Evolutionary conservation across 1,140 invertebrate genomes (phyloP), one percentile per base, ranked within the genome.

Genomic region (Caenorhabditis inopinata): DNA sequence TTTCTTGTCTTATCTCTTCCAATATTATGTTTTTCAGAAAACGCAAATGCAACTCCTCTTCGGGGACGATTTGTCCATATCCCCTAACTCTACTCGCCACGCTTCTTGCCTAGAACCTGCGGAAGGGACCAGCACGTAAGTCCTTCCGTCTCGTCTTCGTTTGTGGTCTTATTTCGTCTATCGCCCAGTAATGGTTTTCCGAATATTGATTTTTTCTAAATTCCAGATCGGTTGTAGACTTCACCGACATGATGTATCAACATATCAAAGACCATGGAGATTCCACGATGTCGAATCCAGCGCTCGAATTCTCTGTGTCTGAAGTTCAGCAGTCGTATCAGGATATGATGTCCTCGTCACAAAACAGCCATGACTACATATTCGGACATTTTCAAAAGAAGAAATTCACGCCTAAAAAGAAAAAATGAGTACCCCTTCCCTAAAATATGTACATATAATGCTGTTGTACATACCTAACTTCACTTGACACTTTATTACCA

Each of bases 221-320:
- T 58, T 68, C 23, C 32, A 68, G 58, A 38, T 18, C 58, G 3
- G 32, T 38, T 5, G 27, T 58, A 11, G 58, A 68, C n/a, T 68
- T 68, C 58, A 68, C 58, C 32, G 58, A 68, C 4, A 38, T 68
- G 58, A 68, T 68, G 58, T 68, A 32, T 18, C 7, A 68, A 2
- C 29, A 68, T 2, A 1, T 68, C 5, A 6, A 2, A n/a, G n/a
- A 68, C 38, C 58, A 68, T 1, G n/a, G n/a, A 23, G 58, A 68
- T 21, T 16, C 58, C 5, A 11, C 27, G 32, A 4, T 21, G 5
- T 42, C 58, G 2, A 38, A 38, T 38, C 32, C n/a, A 18, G 58
- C 25, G 2, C n/a, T 68, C 12, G n/a, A 68, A 3, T 21, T 68
- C 25, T 38, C 58, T 16, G 58, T 42, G 0, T 38, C 29, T 18